Evolutionary conservation across 2,113 vertebrate genomes (phyloP).

Genomic region (Hepsetus odoe): DNA sequence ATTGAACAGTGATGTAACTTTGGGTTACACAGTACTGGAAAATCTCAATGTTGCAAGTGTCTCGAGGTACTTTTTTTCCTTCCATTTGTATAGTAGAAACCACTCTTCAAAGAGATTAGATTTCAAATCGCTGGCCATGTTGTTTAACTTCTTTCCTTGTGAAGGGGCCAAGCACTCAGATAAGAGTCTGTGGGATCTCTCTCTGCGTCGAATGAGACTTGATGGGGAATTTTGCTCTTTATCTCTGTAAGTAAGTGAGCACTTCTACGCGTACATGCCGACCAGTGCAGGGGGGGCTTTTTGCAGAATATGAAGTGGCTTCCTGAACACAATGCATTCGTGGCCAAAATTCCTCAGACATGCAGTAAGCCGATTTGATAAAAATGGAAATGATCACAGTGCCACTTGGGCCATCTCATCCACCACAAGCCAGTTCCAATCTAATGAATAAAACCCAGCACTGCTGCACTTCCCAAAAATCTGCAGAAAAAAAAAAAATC

Average conservation of each 20-base stretch:
- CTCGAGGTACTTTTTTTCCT: background rate
- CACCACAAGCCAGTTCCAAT: slow-evolving; percentile 48
- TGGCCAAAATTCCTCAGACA: slow-evolving; percentile 59
- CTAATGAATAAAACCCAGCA: slow-evolving; percentile 57
- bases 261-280: slow-evolving; percentile 31
- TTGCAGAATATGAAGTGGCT: slow-evolving; percentile 24
- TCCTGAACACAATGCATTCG: slow-evolving; percentile 3
- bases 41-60: background rate
- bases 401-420: slow-evolving; percentile 50
- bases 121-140: background rate
- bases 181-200: background rate
- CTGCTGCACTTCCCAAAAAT: slow-evolving; percentile 60
- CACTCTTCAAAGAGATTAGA: background rate
- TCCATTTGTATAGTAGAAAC: slow-evolving; percentile 9
- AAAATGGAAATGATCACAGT: slow-evolving; percentile 53
- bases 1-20: background rate
- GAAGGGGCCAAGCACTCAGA: background rate
- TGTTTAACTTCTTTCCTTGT: background rate
- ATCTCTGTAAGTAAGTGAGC: slow-evolving; percentile 32
- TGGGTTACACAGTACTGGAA: background rate
- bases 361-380: slow-evolving; percentile 63
- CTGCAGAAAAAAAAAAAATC: slow-evolving; percentile 55
- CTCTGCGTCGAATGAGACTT: slow-evolving; percentile 10
- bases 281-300: slow-evolving; percentile 24
- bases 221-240: slow-evolving; percentile 4